phyloP scores from a whole-genome alignment of 2,888 invertebrate species.

The Drosophila lacicola region DNA sequence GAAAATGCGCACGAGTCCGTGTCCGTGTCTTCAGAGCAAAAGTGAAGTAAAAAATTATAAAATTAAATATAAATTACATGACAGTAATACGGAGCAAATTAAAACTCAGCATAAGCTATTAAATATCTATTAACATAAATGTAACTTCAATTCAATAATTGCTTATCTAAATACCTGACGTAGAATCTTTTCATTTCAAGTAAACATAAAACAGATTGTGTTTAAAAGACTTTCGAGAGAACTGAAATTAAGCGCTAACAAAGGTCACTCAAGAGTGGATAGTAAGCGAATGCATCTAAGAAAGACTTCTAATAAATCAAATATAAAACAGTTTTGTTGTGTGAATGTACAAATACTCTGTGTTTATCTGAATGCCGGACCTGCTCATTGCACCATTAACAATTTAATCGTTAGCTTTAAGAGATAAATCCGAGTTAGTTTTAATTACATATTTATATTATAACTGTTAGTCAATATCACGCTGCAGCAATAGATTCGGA shows the following conservation, averaged over 20 bases:
- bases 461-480: constrained; percentile 38
- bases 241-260: constrained; percentile 55
- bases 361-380: constrained; percentile 15
- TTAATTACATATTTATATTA: constrained; percentile 15
- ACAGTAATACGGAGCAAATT: constrained; percentile 64
- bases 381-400: not conserved
- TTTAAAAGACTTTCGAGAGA: constrained; percentile 59
- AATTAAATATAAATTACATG: constrained; percentile 48
- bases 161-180: constrained; percentile 84
- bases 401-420: constrained; percentile 1
- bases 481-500: constrained; percentile 92
- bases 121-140: constrained; percentile 71
- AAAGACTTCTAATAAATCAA: constrained; percentile 64
- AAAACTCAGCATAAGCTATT: constrained; percentile 64
- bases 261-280: constrained; percentile 49
- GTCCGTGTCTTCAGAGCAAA: constrained; percentile 33
- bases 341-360: constrained; percentile 48
- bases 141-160: constrained; percentile 79
- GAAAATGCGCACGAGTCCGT: constrained; percentile 31
- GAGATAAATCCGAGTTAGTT: not conserved
- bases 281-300: constrained; percentile 49
- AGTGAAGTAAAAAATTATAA: constrained; percentile 38
- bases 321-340: constrained; percentile 64
- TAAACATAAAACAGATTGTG: constrained; percentile 53
- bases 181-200: constrained; percentile 81